phyloP scores from a whole-genome alignment of 2,888 invertebrate species.

The Lymantria monacha region DNA sequence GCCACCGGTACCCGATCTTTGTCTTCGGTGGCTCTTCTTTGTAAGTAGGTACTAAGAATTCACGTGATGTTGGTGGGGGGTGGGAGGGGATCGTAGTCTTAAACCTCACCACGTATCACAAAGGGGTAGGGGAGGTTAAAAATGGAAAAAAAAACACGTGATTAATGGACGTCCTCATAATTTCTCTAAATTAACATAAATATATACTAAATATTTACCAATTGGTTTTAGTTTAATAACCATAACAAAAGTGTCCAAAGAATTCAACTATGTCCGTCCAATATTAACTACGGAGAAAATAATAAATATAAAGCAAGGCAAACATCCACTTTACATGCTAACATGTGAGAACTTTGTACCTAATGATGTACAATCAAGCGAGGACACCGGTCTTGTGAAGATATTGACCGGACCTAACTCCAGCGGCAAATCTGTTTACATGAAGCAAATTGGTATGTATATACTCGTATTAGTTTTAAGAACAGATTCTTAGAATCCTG shows the following conservation, averaged over 20 bases:
- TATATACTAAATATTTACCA: not conserved
- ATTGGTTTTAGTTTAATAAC: constrained; percentile 82
- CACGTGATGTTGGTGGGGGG: too few species aligned
- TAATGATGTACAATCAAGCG: constrained; percentile 86
- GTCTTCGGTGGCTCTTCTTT: too few species aligned
- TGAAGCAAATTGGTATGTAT: constrained; percentile 87
- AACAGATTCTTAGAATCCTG: not conserved
- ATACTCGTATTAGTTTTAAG: too few species aligned
- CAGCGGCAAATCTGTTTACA: constrained; percentile 95
- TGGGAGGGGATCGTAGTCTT: too few species aligned
- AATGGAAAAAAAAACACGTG: too few species aligned
- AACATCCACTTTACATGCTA: constrained; percentile 90
- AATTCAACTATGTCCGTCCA: constrained; percentile 86
- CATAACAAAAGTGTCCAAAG: constrained; percentile 84
- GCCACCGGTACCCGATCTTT: too few species aligned
- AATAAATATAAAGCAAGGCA: constrained; percentile 84
- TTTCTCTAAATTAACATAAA: too few species aligned
- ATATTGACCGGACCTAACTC: constrained; percentile 95
- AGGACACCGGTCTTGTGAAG: constrained; percentile 83
- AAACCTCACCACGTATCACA: too few species aligned
- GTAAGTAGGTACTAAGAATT: too few species aligned
- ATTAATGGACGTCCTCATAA: too few species aligned
- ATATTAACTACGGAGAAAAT: constrained; percentile 78
- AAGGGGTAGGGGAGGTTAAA: too few species aligned
- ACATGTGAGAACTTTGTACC: constrained; percentile 86